Percentiles rank a stretch among this genome's conserved stretches.
Conservation (phyloP, 2,888 invertebrate species). For the Netelia inedita region DNA sequence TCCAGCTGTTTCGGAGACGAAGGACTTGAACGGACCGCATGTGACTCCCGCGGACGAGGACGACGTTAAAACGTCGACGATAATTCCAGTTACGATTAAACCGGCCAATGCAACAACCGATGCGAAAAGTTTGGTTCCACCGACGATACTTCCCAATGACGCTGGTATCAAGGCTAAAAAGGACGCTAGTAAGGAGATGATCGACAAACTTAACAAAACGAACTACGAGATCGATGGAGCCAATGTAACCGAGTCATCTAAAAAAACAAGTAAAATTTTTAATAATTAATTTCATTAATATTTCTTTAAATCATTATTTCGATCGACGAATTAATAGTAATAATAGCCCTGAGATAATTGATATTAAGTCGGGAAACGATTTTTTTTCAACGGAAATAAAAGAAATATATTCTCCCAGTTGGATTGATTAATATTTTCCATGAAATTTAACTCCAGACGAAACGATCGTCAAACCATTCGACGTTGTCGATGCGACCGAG, state of each 20-base stretch:
- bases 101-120: neutral
- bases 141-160: slow-evolving; percentile 23
- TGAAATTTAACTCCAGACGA: too few species aligned
- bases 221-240: slow-evolving; percentile 22
- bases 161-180: slow-evolving; percentile 14
- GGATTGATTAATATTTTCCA: too few species aligned
- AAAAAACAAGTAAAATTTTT: neutral
- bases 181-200: slow-evolving; percentile 21
- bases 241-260: slow-evolving; percentile 4
- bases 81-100: neutral
- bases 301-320: too few species aligned
- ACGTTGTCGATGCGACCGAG: neutral
- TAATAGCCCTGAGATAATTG: too few species aligned
- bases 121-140: neutral
- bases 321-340: too few species aligned
- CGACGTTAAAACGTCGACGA: neutral
- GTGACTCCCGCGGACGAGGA: slow-evolving; percentile 61
- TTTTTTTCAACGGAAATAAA: too few species aligned
- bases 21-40: slow-evolving; percentile 62
- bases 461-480: too few species aligned
- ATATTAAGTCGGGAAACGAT: too few species aligned
- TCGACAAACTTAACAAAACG: slow-evolving; percentile 34
- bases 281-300: too few species aligned
- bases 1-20: slow-evolving; percentile 45
- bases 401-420: too few species aligned